Percentiles rank a stretch among this genome's conserved stretches.
Conservation (phyloP, 2,888 invertebrate genomes). For the Conomelus anceps region DNA sequence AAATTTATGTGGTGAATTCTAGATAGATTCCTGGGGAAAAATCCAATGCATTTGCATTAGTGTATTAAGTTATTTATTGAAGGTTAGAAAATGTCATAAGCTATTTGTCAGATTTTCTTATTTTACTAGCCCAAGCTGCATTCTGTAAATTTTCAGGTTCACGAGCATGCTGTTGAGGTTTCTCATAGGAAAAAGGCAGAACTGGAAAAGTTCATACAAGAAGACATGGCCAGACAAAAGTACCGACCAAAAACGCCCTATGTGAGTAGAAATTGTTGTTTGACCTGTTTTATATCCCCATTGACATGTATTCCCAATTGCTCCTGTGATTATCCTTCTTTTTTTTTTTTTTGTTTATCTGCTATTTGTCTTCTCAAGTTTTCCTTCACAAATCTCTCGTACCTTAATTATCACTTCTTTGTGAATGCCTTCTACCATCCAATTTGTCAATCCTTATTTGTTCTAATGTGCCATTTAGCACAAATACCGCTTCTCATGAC, state of each 20-base stretch:
- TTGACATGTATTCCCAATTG: neutral
- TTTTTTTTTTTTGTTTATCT: too few relatives aligned
- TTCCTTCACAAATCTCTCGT: neutral
- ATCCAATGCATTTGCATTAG: too few relatives aligned
- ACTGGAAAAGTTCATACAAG: neutral
- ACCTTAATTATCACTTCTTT: neutral
- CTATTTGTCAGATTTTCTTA: neutral
- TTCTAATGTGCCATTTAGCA: neutral
- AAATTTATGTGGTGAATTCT: too few relatives aligned
- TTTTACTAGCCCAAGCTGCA: neutral
- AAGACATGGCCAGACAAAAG: neutral
- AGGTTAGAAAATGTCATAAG: too few relatives aligned
- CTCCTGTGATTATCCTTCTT: neutral
- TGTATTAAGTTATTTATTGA: too few relatives aligned
- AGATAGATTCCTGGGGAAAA: too few relatives aligned
- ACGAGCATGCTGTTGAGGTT: neutral
- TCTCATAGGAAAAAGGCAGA: neutral
- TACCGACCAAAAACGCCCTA: neutral
- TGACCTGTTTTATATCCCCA: neutral
- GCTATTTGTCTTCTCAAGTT: too few relatives aligned
- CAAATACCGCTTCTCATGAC: too few relatives aligned
- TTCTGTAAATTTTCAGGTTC: neutral
- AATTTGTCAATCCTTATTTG: neutral
- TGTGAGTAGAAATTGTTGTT: neutral
- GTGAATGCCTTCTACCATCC: neutral